phyloP scores from a whole-genome alignment of 1,140 invertebrate genomes.

The Drosophila virilis region DNA sequence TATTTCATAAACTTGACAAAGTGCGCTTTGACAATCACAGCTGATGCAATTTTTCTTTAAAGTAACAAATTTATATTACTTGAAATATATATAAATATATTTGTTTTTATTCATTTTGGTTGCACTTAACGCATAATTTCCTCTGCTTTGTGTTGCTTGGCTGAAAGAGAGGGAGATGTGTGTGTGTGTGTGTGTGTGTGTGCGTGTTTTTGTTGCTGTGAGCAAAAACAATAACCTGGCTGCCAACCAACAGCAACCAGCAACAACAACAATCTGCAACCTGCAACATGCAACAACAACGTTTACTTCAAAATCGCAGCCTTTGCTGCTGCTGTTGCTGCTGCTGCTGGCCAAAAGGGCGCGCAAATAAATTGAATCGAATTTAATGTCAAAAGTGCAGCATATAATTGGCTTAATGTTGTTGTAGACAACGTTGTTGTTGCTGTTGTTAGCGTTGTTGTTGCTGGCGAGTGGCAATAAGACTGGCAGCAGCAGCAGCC shows the following conservation, averaged over 20 bases:
- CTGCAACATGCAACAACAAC: conserved; percentile 8
- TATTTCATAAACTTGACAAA: background rate
- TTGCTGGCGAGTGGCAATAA: conserved; percentile 13
- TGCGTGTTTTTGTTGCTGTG: conserved; percentile 28
- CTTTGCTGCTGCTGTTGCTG: background rate
- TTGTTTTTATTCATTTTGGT: conserved; percentile 45
- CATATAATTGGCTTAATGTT: conserved; percentile 76
- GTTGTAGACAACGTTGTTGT: conserved; percentile 28
- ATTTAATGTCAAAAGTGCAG: conserved; percentile 80
- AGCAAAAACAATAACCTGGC: conserved; percentile 72
- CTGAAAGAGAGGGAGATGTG: background rate
- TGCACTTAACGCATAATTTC: conserved; percentile 62
- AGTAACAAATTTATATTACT: too few species aligned
- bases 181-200: conserved; percentile 3
- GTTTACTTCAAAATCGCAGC: conserved; percentile 35
- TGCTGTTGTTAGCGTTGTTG: conserved; percentile 10
- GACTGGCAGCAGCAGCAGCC: background rate
- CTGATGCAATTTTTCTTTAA: background rate
- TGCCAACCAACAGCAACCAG: conserved; percentile 38
- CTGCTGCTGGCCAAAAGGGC: conserved; percentile 48
- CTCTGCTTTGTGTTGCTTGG: conserved; percentile 47
- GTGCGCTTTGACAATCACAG: conserved; percentile 9
- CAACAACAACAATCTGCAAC: background rate
- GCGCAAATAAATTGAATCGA: conserved; percentile 75
- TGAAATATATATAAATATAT: background rate